Conservation (phyloP, 2,113 vertebrate genomes). For the Ivindomyrus marchei region DNA sequence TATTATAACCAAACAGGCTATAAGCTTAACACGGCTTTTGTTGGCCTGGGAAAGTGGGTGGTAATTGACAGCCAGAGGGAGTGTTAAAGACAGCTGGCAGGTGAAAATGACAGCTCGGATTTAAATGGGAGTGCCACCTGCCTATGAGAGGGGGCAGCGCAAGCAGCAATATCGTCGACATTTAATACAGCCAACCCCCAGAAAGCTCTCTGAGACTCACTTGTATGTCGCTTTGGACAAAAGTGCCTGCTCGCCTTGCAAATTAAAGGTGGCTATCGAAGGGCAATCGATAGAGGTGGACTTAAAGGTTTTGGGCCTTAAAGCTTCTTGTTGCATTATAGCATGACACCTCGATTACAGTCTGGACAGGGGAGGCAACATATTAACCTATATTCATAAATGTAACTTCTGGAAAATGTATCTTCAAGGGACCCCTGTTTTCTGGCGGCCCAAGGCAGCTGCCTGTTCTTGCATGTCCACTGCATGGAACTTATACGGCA, state of each 20-base stretch:
- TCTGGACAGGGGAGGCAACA: background rate
- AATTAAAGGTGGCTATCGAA: background rate
- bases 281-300: background rate
- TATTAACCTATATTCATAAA: background rate
- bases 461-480: background rate
- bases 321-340: background rate
- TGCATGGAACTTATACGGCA: background rate
- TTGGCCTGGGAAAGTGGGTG: background rate
- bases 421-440: background rate
- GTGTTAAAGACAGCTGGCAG: conserved; percentile 16
- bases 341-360: background rate
- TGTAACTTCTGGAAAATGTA: background rate
- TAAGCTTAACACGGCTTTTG: background rate
- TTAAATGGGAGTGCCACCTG: background rate
- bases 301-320: background rate
- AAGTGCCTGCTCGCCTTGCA: background rate
- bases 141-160: background rate
- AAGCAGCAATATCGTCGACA: background rate
- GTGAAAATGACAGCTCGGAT: background rate
- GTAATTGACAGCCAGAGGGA: background rate
- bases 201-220: background rate
- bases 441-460: background rate
- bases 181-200: background rate
- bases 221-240: background rate
- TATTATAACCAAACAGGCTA: background rate